Percentiles rank a stretch among this genome's conserved stretches.
These are phyloP conservation scores for Ammospiza maritima DNA, from an alignment of 2,797 vertebrate genomes.

Conservation along the genomic window DNA sequence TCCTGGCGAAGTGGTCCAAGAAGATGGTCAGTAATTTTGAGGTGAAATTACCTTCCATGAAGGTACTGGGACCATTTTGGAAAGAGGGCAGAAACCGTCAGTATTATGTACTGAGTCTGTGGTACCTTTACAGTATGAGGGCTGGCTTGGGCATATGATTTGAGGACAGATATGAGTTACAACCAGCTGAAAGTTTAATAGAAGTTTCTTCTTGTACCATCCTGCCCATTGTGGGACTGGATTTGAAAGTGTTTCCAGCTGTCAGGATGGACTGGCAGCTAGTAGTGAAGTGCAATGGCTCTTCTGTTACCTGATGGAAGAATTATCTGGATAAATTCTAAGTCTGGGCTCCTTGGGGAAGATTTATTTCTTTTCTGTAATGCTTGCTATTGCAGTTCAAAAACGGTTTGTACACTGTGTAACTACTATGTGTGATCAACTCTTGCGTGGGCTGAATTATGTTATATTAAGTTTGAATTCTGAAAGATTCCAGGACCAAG, in stretches of 20 bases:
- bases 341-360: neutral
- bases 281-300: neutral
- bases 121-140: neutral
- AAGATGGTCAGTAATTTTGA: neutral
- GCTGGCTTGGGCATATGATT: neutral
- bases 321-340: neutral
- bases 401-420: neutral
- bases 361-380: neutral
- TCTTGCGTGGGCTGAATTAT: neutral
- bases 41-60: neutral
- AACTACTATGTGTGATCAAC: neutral
- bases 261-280: neutral
- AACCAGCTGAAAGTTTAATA: neutral
- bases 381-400: neutral
- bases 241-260: neutral
- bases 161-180: neutral
- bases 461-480: neutral
- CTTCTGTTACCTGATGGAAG: neutral
- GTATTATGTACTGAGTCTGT: neutral
- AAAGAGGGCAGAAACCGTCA: neutral
- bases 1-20: neutral
- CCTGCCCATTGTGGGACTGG: neutral
- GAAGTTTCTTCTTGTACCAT: slow-evolving; percentile 6
- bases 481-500: neutral
- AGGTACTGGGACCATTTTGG: neutral